These are phyloP conservation scores for Heterotis niloticus DNA, from an alignment of 2,113 vertebrate genomes.

Conservation along the genomic window DNA sequence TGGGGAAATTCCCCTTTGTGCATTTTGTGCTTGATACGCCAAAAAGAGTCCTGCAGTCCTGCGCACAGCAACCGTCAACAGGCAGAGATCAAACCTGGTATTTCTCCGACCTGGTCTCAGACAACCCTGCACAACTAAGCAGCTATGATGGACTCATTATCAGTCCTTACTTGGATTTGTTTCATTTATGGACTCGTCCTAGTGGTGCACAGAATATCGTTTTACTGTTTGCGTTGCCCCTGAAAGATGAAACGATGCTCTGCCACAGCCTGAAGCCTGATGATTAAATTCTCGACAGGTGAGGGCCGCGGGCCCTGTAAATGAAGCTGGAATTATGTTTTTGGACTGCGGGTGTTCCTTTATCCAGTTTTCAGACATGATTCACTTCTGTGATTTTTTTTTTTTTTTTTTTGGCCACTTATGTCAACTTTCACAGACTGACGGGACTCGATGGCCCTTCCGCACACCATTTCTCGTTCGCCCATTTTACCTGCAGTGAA, in stretches of 20 bases:
- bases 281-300: slow-evolving; percentile 32
- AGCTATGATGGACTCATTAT: slow-evolving; percentile 19
- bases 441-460: neutral
- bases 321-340: slow-evolving; percentile 9
- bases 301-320: slow-evolving; percentile 1
- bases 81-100: neutral
- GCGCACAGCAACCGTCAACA: neutral
- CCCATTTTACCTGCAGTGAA: neutral
- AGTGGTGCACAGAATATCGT: slow-evolving; percentile 2
- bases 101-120: neutral
- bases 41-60: too few species aligned
- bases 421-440: neutral
- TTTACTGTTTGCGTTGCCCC: slow-evolving; percentile 28
- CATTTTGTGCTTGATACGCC: too few species aligned
- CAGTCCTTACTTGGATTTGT: slow-evolving; percentile 6
- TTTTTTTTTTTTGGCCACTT: neutral
- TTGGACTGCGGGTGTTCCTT: slow-evolving; percentile 8
- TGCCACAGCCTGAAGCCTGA: slow-evolving; percentile 15
- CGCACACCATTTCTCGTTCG: neutral
- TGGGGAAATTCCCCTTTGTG: too few species aligned
- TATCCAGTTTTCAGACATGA: neutral
- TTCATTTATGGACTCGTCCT: slow-evolving; percentile 25
- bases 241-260: slow-evolving; percentile 25
- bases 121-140: neutral
- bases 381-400: neutral